These are phyloP conservation scores for Elephantulus edwardii DNA, from an alignment of 2,113 vertebrate species.

Conservation along the genomic window DNA sequence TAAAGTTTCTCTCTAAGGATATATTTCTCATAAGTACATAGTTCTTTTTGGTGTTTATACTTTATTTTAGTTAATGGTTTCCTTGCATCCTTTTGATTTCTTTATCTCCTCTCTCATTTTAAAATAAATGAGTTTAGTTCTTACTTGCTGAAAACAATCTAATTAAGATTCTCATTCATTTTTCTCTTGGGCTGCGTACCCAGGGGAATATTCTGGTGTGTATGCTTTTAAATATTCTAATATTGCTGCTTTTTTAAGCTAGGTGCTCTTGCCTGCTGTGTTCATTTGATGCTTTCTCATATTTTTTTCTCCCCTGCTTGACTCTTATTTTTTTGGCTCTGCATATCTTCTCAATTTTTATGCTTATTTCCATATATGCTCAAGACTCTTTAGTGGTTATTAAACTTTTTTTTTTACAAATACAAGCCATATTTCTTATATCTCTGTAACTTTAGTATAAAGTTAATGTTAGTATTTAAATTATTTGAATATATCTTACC, in stretches of 20 bases:
- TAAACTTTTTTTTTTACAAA: background rate
- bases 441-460: constrained; percentile 30
- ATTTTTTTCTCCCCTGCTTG: constrained; percentile 75
- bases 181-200: constrained; percentile 91
- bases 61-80: constrained; percentile 62
- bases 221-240: constrained; percentile 84
- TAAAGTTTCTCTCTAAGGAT: constrained; percentile 2
- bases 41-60: constrained; percentile 52
- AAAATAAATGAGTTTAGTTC: constrained; percentile 62
- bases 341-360: constrained; percentile 73
- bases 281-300: constrained; percentile 80
- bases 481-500: constrained; percentile 28
- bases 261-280: constrained; percentile 80
- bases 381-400: constrained; percentile 43
- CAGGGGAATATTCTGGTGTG: constrained; percentile 98
- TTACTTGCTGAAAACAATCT: constrained; percentile 78
- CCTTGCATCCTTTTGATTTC: constrained; percentile 51
- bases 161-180: constrained; percentile 89
- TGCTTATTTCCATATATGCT: constrained; percentile 55
- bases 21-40: constrained; percentile 4
- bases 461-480: constrained; percentile 25
- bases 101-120: constrained; percentile 64
- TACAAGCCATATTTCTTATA: constrained; percentile 27
- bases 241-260: constrained; percentile 76
- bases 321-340: constrained; percentile 64